Evolutionary conservation across 2,797 vertebrate species (phyloP).

Genomic region (Uromys caudimaculatus): DNA sequence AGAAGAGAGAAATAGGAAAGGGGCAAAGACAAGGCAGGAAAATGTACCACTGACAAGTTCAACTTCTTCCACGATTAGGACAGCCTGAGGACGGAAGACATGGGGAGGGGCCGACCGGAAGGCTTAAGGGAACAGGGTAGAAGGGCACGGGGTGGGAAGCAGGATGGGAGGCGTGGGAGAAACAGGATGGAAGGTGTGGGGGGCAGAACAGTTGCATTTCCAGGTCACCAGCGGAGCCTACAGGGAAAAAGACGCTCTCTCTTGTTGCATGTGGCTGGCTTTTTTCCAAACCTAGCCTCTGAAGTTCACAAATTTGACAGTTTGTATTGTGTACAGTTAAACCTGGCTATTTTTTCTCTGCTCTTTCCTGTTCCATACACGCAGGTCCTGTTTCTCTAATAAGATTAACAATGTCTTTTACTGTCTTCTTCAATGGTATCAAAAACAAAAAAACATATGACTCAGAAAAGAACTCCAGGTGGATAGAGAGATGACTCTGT

Average conservation of each 20-base stretch:
- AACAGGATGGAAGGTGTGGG: not conserved
- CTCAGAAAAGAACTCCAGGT: not conserved
- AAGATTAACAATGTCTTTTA: not conserved
- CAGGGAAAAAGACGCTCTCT: not conserved
- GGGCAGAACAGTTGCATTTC: not conserved
- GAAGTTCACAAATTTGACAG: not conserved
- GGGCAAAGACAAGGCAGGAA: not conserved
- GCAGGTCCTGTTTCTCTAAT: not conserved
- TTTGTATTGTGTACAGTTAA: not conserved
- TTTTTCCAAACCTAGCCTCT: not conserved
- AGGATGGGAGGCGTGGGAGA: not conserved
- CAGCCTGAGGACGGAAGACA: not conserved
- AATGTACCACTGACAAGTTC: not conserved
- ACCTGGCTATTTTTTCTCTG: not conserved
- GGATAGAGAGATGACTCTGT: not conserved
- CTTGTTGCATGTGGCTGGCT: not conserved
- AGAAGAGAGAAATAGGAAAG: constrained; percentile 5
- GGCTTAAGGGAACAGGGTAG: not conserved
- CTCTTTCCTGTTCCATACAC: constrained; percentile 38
- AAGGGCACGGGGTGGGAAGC: no score
- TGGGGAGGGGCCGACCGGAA: not conserved
- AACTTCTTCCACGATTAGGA: not conserved
- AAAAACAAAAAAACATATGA: not conserved
- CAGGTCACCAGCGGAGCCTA: not conserved
- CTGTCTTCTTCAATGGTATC: not conserved